A percentile compares a stretch with the other conserved stretches of the same genome.
Evolutionary conservation across 2,113 vertebrate genomes (phyloP).

Genomic region (Lota lota): DNA sequence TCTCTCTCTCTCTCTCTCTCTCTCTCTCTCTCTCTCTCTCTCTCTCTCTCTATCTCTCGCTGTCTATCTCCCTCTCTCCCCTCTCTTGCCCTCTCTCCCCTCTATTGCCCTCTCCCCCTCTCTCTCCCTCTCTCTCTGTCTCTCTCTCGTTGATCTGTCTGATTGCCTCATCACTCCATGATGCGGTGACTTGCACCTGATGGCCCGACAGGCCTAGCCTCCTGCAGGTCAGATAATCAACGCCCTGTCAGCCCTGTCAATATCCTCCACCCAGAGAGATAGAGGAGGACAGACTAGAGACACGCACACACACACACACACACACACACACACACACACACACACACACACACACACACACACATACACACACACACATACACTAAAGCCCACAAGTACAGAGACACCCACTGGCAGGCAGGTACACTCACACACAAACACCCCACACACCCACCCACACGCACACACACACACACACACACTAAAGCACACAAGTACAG

Average conservation of each 20-base stretch:
- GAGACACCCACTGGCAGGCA: no score
- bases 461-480: no score
- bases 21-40: constrained; percentile 9
- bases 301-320: constrained; percentile 14
- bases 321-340: constrained; percentile 18
- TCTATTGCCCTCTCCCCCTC: constrained; percentile 23
- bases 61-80: constrained; percentile 60
- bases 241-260: constrained; percentile 94
- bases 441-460: no score
- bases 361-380: constrained; percentile 16
- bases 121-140: constrained; percentile 28
- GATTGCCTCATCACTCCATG: constrained; percentile 87
- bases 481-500: background rate
- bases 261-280: constrained; percentile 71
- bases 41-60: no score
- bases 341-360: constrained; percentile 12
- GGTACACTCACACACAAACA: no score
- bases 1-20: constrained; percentile 28
- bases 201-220: constrained; percentile 81
- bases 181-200: constrained; percentile 84
- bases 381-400: background rate
- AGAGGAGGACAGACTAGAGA: constrained; percentile 1
- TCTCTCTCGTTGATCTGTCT: constrained; percentile 65
- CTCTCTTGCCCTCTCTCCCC: constrained; percentile 15
- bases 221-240: constrained; percentile 92